Evolutionary conservation across 1,140 invertebrate species (phyloP).

Genomic region (Lethocerus indicus): DNA sequence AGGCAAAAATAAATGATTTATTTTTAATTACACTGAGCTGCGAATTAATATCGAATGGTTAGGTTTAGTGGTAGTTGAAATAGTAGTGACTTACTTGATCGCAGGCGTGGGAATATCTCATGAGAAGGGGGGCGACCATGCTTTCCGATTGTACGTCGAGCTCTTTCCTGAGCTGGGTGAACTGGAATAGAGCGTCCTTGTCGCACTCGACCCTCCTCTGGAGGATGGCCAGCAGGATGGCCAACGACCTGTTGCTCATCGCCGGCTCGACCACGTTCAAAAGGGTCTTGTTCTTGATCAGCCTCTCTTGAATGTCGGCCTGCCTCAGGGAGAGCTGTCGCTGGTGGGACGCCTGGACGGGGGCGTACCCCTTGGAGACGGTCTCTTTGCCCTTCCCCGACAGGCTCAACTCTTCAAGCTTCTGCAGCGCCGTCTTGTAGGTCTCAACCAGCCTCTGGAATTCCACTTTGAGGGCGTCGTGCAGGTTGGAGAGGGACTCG

Average conservation of each 20-base stretch:
- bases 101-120: constrained; percentile 71
- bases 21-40: too few species aligned
- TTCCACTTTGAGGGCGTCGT: constrained; percentile 37
- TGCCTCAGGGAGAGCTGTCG: constrained; percentile 65
- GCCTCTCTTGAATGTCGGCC: constrained; percentile 62
- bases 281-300: constrained; percentile 83
- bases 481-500: constrained; percentile 35
- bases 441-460: constrained; percentile 66
- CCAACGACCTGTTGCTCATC: constrained; percentile 32
- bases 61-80: too few species aligned
- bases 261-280: constrained; percentile 65
- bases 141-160: constrained; percentile 30
- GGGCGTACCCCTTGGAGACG: constrained; percentile 53
- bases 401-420: constrained; percentile 61
- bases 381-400: constrained; percentile 22
- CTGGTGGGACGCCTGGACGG: constrained; percentile 76
- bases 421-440: constrained; percentile 74
- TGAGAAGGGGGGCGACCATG: constrained; percentile 57
- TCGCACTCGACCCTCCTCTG: constrained; percentile 47
- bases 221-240: constrained; percentile 36
- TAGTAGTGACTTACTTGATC: constrained; percentile 29
- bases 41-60: too few species aligned
- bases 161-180: constrained; percentile 47
- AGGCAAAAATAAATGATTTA: too few species aligned
- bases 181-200: constrained; percentile 50